Conservation (phyloP, 2,113 vertebrate genomes). For the Budorcas taxicolor region DNA sequence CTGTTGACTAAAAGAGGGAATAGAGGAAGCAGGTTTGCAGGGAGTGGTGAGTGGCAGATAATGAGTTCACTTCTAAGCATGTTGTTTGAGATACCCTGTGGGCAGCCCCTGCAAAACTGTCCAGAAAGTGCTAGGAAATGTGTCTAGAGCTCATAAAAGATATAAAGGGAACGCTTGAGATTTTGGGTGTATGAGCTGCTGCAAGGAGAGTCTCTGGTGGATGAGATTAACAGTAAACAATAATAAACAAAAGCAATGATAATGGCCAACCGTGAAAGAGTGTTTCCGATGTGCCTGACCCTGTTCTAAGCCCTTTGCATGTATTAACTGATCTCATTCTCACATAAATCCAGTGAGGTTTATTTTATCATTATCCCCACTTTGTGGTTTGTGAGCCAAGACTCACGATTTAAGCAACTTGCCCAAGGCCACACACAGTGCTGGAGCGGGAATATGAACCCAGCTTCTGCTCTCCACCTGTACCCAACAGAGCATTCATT, state of each 20-base stretch:
- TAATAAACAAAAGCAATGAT: not conserved
- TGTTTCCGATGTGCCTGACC: not conserved
- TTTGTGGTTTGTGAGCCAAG: not conserved
- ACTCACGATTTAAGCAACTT: not conserved
- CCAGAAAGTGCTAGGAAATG: not conserved
- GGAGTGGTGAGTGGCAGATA: not conserved
- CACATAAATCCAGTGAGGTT: not conserved
- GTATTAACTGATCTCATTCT: not conserved
- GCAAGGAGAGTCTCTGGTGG: not conserved
- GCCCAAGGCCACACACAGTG: not conserved
- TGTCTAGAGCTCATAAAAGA: not conserved
- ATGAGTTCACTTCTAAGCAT: not conserved
- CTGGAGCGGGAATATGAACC: not conserved
- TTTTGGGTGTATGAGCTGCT: not conserved
- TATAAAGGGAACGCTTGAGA: not conserved
- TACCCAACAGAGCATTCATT: not conserved
- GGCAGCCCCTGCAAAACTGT: not conserved
- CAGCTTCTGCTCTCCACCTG: not conserved
- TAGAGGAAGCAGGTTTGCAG: not conserved
- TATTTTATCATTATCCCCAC: not conserved
- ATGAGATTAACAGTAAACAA: not conserved
- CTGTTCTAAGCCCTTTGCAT: not conserved
- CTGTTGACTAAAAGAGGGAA: not conserved
- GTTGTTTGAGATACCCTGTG: not conserved
- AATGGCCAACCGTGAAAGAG: not conserved